phyloP scores from a whole-genome alignment of 1,140 invertebrate genomes.

The Zaprionus ornatus region DNA sequence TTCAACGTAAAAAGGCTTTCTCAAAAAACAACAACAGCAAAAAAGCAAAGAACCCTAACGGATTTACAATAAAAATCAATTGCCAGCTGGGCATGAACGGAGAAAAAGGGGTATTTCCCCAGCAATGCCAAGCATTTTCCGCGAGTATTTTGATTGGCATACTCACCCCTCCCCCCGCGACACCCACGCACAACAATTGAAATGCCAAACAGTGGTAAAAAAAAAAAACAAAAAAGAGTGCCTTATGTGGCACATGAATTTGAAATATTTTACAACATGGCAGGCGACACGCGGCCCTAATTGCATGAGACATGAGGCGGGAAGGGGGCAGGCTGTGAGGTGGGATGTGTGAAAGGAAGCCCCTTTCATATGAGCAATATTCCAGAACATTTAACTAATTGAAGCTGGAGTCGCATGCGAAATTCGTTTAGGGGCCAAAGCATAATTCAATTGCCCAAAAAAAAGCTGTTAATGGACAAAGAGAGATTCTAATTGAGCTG shows the following conservation, averaged over 20 bases:
- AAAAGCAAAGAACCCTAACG: constrained; percentile 14
- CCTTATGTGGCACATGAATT: constrained; percentile 74
- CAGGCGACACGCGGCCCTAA: constrained; percentile 71
- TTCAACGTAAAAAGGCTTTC: constrained; percentile 21
- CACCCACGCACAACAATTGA: constrained; percentile 63
- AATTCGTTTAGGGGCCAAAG: constrained; percentile 48
- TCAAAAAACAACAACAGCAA: background rate
- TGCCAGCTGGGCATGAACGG: constrained; percentile 43
- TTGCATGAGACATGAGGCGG: constrained; percentile 43
- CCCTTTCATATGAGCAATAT: constrained; percentile 67
- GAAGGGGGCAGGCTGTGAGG: no score
- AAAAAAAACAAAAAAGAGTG: constrained; percentile 26
- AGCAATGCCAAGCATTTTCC: constrained; percentile 74
- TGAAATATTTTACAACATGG: constrained; percentile 74
- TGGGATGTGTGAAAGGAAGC: background rate
- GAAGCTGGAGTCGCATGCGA: constrained; percentile 26
- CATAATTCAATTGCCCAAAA: constrained; percentile 65
- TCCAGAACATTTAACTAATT: constrained; percentile 80
- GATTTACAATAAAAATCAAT: constrained; percentile 70
- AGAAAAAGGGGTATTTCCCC: constrained; percentile 47
- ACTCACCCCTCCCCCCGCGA: constrained; percentile 27
- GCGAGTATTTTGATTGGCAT: constrained; percentile 78
- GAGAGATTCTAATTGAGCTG: constrained; percentile 62
- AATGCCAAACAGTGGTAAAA: constrained; percentile 64
- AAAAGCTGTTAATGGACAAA: constrained; percentile 32